A percentile compares a stretch with the other conserved stretches of the same genome.
phyloP scores from a whole-genome alignment of 2,113 vertebrate species.

The Erythrolamprus reginae region DNA sequence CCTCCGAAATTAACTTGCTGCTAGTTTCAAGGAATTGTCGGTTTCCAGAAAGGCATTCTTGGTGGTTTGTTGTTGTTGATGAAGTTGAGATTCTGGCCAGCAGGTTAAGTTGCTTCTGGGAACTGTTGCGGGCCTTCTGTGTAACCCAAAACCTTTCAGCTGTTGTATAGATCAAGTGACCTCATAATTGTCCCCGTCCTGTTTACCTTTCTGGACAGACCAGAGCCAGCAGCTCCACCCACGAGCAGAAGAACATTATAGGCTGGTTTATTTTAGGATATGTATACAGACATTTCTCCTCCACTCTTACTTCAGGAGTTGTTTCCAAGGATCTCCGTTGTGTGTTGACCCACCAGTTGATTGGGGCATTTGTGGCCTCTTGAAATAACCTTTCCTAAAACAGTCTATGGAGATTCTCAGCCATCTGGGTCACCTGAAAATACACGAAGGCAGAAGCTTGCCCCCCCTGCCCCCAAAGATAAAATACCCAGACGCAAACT shows the following conservation, averaged over 20 bases:
- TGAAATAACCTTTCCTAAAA: not conserved
- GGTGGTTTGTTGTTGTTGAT: not conserved
- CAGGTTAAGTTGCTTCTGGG: conserved; percentile 2
- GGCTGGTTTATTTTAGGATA: not conserved
- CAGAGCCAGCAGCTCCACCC: not conserved
- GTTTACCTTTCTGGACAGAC: not conserved
- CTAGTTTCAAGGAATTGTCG: conserved; percentile 2
- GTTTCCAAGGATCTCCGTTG: not conserved
- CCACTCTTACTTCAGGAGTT: fast-evolving
- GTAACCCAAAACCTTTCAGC: conserved; percentile 14
- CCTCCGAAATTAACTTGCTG: fast-evolving
- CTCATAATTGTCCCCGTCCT: fast-evolving
- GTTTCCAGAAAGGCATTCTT: not conserved
- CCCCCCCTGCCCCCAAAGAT: too few relatives aligned
- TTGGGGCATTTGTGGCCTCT: not conserved
- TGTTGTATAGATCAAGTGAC: not conserved
- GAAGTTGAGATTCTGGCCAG: not conserved
- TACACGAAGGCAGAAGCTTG: too few relatives aligned
- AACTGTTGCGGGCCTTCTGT: conserved; percentile 6
- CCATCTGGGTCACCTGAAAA: too few relatives aligned
- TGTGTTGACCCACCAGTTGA: not conserved
- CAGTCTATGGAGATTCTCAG: too few relatives aligned
- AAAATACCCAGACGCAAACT: too few relatives aligned
- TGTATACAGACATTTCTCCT: not conserved
- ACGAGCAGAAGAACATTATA: not conserved